Base-by-base conservation (phyloP, 2,113 vertebrate species). In the Bambusicola thoracicus region DNA sequence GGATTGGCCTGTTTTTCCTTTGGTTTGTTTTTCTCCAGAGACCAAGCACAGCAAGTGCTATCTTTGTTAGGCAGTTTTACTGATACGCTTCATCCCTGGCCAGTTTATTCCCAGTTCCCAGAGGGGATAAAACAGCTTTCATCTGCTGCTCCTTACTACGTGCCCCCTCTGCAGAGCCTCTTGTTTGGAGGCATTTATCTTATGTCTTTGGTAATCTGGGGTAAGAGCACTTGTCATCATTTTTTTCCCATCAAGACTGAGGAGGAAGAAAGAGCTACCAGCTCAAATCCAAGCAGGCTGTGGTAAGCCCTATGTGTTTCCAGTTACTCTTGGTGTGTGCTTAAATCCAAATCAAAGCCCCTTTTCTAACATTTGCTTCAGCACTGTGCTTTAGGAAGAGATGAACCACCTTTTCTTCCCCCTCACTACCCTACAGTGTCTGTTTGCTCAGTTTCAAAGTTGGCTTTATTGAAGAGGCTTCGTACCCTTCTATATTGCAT, bases 81-180 rank as follows among this genome's bases (percentile, higher is more conserved):
- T 7, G 5, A 24, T 16, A 11, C 2, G 43, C 80, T 83, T 84
- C 53, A 48, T 86, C 76, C 80, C 30, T 40, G 62, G 51, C 81
- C 65, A 36, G 44, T 62, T 94, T 67, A 72, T 82, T 79, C 58
- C 11, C 24, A 73, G 4, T 53, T 91, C 62, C 79, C 84, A 49
- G 6, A n/a, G 56, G 29, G n/a, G 78, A 92, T 92, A 80, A 91
- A 94, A 5, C 8, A 62, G 78, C 78, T 94, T 95, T 92, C 41
- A 77, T 82, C 53, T 0, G 5, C 76, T 67, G 69, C 63, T 81
- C 49, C 67, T 81, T 74, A 8, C 40, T 1, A 10, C 66, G 65
- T 79, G 36, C 0, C 0, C 49, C 73, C 4, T 69, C 80, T 78
- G 43, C 69, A 88, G 38, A 88, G 76, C 80, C 48, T 87, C 38